phyloP scores from a whole-genome alignment of 1,140 invertebrate genomes.

The Aphaenogaster rudis region DNA sequence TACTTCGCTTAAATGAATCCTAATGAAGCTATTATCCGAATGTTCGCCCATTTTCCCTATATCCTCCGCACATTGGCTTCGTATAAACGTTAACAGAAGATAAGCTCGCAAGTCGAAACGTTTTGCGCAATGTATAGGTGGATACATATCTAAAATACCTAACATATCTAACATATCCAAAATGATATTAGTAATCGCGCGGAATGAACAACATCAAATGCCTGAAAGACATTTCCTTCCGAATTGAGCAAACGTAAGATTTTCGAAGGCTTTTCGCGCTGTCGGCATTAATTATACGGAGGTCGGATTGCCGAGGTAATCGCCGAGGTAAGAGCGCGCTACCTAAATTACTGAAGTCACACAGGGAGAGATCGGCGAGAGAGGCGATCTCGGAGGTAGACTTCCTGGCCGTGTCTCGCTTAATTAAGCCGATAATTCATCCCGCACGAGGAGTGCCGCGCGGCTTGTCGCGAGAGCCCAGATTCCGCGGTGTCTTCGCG shows the following conservation, averaged over 20 bases:
- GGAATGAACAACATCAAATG: background rate
- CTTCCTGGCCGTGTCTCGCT: conserved; percentile 38
- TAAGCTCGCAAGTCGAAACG: background rate
- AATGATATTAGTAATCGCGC: background rate
- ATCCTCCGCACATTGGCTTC: background rate
- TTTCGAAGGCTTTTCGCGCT: background rate
- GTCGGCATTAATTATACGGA: background rate
- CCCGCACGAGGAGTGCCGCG: background rate
- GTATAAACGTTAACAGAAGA: background rate
- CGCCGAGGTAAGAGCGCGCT: background rate
- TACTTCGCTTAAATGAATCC: conserved; percentile 34
- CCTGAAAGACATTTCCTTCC: background rate
- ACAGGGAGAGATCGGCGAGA: background rate
- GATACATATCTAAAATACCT: background rate
- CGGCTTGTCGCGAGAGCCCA: background rate
- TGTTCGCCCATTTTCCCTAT: background rate
- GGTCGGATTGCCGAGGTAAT: background rate
- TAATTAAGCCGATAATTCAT: conserved; percentile 60
- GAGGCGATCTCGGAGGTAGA: conserved; percentile 14
- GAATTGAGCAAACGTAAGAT: background rate
- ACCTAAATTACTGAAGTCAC: conserved; percentile 20
- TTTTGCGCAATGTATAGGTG: background rate
- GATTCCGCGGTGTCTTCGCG: conserved; percentile 13
- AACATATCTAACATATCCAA: too few species aligned
- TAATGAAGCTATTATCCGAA: conserved; percentile 32